Evolutionary conservation across 2,797 vertebrate species (phyloP).

Genomic region (Chelon labrosus): DNA sequence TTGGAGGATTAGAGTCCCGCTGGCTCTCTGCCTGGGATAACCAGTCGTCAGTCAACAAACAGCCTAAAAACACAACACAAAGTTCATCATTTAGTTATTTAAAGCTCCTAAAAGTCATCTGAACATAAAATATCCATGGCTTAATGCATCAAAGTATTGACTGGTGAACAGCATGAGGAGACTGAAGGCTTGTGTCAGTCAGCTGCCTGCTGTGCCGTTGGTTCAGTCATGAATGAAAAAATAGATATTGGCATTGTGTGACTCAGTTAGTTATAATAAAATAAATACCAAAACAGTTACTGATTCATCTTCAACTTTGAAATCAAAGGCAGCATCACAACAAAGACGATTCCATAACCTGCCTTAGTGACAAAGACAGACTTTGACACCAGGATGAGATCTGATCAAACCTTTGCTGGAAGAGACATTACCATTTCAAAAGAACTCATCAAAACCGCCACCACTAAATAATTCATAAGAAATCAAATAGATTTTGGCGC

Average conservation of each 20-base stretch:
- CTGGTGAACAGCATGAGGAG: background rate
- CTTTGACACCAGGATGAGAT: background rate
- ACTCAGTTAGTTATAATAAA: background rate
- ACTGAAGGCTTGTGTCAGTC: background rate
- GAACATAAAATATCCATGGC: background rate
- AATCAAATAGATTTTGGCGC: background rate
- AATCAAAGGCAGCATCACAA: background rate
- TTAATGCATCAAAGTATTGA: background rate
- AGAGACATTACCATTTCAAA: background rate
- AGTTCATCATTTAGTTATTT: slow-evolving; percentile 19
- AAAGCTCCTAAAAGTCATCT: background rate
- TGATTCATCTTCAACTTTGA: slow-evolving; percentile 9
- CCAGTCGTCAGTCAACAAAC: slow-evolving; percentile 52
- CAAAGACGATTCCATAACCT: background rate
- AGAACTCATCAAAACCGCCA: background rate
- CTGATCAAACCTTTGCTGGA: background rate
- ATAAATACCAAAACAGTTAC: background rate
- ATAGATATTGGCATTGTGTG: background rate
- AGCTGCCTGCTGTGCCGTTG: background rate
- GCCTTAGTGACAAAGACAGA: background rate
- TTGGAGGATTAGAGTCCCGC: slow-evolving; percentile 57
- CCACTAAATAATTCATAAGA: background rate
- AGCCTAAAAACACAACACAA: slow-evolving; percentile 31
- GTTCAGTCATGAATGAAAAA: background rate
- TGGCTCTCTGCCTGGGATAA: slow-evolving; percentile 48